Conservation (phyloP, 2,888 invertebrate species). For the Callyntrura sp. region DNA sequence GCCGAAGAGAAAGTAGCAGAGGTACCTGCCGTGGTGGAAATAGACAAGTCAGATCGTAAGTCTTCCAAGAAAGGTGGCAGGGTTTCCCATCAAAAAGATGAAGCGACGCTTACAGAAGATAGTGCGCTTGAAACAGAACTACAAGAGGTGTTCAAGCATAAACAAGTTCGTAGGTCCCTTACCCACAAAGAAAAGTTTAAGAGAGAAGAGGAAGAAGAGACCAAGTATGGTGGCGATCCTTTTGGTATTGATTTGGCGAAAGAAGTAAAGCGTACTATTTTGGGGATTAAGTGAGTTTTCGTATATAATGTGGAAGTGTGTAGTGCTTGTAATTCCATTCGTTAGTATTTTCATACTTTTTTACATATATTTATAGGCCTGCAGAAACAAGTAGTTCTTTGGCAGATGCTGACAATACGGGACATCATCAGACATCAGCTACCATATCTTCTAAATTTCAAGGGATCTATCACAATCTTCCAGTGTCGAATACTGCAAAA, state of each 20-base stretch:
- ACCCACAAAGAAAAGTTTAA: constrained; percentile 6
- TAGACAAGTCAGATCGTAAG: neutral
- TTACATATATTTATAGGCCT: neutral
- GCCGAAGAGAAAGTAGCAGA: neutral
- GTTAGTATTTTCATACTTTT: too few relatives aligned
- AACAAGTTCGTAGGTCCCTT: constrained; percentile 21
- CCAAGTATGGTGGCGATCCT: neutral
- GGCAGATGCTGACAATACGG: neutral
- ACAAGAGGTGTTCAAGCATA: constrained; percentile 47
- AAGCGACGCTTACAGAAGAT: constrained; percentile 18
- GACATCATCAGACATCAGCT: too few relatives aligned
- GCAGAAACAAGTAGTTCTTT: neutral
- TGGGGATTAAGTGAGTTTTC: constrained; percentile 22
- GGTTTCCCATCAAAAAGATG: constrained; percentile 15
- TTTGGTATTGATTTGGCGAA: constrained; percentile 65
- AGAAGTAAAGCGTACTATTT: constrained; percentile 49
- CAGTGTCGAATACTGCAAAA: neutral
- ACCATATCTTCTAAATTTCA: neutral
- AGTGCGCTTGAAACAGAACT: constrained; percentile 36
- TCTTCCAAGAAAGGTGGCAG: neutral
- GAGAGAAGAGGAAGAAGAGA: constrained; percentile 35
- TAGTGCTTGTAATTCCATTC: too few relatives aligned
- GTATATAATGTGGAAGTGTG: neutral
- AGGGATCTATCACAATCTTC: too few relatives aligned
- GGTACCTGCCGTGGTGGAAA: too few relatives aligned